phyloP scores from a whole-genome alignment of 2,113 vertebrate species.

The Numenius arquata region DNA sequence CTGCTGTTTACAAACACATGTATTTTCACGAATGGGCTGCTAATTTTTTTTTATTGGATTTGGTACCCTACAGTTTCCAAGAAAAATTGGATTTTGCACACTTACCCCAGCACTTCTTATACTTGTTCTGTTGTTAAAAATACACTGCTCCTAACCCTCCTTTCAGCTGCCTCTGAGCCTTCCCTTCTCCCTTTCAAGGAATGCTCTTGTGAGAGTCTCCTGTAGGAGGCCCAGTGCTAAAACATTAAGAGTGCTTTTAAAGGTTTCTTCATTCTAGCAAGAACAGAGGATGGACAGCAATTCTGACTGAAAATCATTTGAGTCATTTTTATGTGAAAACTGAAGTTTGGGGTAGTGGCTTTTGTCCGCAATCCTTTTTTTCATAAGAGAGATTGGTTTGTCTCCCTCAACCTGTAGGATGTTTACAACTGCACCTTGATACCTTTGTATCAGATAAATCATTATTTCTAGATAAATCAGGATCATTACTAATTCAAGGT shows the following conservation, averaged over 20 bases:
- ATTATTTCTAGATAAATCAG: background rate
- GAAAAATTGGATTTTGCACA: accelerated
- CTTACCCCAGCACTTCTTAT: background rate
- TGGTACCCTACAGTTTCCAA: background rate
- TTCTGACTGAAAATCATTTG: background rate
- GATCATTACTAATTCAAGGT: background rate
- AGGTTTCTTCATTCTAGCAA: background rate
- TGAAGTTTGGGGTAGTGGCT: background rate
- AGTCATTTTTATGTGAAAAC: background rate
- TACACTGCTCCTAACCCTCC: background rate
- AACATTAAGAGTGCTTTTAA: background rate
- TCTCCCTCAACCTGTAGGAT: background rate
- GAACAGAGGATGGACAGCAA: background rate
- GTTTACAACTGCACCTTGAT: background rate
- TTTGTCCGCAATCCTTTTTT: background rate
- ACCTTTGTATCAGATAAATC: background rate
- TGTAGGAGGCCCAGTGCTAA: background rate
- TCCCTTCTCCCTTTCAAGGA: background rate
- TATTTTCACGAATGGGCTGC: background rate
- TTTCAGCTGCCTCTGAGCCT: background rate
- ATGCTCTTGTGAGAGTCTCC: background rate
- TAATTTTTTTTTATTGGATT: background rate
- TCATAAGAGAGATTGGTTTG: background rate
- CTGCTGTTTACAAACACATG: accelerated
- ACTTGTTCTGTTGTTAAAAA: background rate